These are phyloP conservation scores for Quiscalus mexicanus DNA, from an alignment of 2,113 vertebrate genomes.

Conservation along the genomic window DNA sequence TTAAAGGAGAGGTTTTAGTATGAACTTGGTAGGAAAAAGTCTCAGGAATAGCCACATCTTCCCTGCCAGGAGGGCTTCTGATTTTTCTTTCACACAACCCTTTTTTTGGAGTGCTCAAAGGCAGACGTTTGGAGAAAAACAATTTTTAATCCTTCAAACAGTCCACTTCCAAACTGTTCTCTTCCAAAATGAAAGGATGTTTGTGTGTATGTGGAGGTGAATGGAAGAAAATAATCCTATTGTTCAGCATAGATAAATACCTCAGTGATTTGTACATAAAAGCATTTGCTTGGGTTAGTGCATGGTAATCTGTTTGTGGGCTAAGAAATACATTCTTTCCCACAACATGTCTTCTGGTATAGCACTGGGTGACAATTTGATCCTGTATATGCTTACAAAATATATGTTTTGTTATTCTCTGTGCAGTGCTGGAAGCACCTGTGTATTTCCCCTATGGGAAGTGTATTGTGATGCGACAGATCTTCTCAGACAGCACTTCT, in stretches of 20 bases:
- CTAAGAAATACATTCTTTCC: not conserved
- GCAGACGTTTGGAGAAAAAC: not conserved
- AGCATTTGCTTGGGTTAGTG: not conserved
- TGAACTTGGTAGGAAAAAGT: not conserved
- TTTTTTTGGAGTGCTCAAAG: not conserved
- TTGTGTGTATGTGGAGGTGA: not conserved
- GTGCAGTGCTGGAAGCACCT: not conserved
- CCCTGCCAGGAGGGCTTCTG: not conserved
- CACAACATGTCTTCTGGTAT: not conserved
- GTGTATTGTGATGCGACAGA: not conserved
- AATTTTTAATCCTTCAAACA: not conserved
- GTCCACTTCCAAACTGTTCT: not conserved
- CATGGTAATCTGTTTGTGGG: not conserved
- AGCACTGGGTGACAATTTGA: not conserved
- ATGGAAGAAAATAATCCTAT: not conserved
- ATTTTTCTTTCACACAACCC: not conserved
- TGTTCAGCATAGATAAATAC: not conserved
- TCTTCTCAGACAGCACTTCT: constrained; percentile 2
- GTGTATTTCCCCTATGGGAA: not conserved
- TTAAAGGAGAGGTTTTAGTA: not conserved
- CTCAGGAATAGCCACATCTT: not conserved
- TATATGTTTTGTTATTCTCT: not conserved
- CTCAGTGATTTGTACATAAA: not conserved
- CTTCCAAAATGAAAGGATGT: not conserved
- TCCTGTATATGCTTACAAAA: not conserved